phyloP scores from a whole-genome alignment of 1,140 invertebrate species.

The Stegodyphus mimosarum region DNA sequence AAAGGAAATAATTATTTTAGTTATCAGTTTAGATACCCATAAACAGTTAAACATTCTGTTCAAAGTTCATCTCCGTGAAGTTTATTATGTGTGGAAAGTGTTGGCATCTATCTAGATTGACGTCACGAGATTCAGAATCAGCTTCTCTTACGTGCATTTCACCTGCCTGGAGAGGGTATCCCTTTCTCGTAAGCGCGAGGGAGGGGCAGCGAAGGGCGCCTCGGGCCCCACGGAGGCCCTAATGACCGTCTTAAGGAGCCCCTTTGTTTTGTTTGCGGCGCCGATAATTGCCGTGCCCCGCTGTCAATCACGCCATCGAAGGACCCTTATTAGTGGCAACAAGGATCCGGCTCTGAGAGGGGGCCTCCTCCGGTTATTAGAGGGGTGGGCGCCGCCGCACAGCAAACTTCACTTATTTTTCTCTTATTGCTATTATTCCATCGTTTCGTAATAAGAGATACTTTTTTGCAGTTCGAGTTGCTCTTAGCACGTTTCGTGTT shows the following conservation, averaged over 20 bases:
- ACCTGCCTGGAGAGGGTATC: constrained; percentile 29
- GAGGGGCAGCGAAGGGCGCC: constrained; percentile 1
- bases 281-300: constrained; percentile 50
- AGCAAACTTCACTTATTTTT: constrained; percentile 21
- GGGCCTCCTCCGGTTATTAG: constrained; percentile 39
- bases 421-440: constrained; percentile 21
- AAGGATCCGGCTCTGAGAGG: constrained; percentile 41
- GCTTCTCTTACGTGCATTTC: background rate
- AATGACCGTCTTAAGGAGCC: constrained; percentile 47
- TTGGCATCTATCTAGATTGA: too few species aligned
- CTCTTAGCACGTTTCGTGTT: constrained; percentile 54
- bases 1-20: too few species aligned
- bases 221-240: constrained; percentile 34
- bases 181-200: constrained; percentile 40
- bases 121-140: too few species aligned
- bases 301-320: constrained; percentile 55
- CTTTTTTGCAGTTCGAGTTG: constrained; percentile 44
- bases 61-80: too few species aligned
- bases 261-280: constrained; percentile 58
- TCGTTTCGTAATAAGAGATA: constrained; percentile 52
- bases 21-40: too few species aligned
- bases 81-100: too few species aligned
- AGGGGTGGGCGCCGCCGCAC: constrained; percentile 34
- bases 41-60: too few species aligned
- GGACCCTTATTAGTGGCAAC: constrained; percentile 50